Evolutionary conservation across 92 coral and sea anemone genomes (phyloP), one percentile per base, ranked within the genome.

Genomic region (Epizoanthus scotinus): DNA sequence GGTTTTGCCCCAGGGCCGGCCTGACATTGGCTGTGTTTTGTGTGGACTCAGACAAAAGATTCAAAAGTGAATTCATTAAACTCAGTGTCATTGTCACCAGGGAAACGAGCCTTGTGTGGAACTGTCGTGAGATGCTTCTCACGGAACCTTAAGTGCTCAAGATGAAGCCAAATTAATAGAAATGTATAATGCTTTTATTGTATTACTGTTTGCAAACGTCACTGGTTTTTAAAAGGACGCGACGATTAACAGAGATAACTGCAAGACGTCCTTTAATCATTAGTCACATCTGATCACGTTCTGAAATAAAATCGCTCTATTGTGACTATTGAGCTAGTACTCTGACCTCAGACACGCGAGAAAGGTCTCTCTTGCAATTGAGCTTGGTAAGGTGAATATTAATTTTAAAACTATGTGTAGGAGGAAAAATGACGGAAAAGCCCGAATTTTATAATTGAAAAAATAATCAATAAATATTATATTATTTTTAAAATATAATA

Each of bases 61-160:
- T 29, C 3, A 74, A 36, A 52, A 9, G 31, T 9, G 66, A 75
- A 75, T 75, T 75, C 81, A 75, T 75, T 75, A 58, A 73, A 31
- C 22, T 52, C 28, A 29, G 20, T 73, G 3, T 56, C 20, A 55
- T 73, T 50, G 56, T 55, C 79, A 47, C 58, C 8, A 7, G 65
- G 22, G 70, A 29, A 64, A 29, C 70, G 5, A 47, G 52, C 1
- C 17, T 47, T 15, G 52, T 64, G n/a, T 34, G 18, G 70, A 15
- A 73, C 15, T 59, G 40, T 9, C 29, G 29, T 2, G 24, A 59
- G 31, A 21, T 47, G 66, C 28, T 20, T 36, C 21, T n/a, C n/a
- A n/a, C n/a, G n/a, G 25, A 3, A 31, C 19, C 22, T 56, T 22
- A 34, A 38, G 17, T 21, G 15, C 38, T 40, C 52, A 1, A 58